Base-by-base conservation (phyloP, 2,797 vertebrate species). In the Merluccius polli region DNA sequence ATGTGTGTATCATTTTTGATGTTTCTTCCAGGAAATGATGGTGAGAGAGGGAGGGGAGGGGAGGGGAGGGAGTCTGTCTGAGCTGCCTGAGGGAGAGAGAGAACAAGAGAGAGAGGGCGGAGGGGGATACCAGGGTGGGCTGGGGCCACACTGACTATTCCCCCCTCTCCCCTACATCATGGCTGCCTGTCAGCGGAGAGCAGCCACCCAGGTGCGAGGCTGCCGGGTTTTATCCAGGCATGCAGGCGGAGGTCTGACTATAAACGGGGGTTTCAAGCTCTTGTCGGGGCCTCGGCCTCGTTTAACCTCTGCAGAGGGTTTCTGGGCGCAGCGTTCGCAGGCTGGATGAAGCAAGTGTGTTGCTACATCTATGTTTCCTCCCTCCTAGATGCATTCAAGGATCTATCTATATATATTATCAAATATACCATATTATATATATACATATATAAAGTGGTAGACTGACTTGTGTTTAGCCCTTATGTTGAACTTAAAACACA, bases 161-260 rank as follows among this genome's bases (percentile, higher is more conserved):
- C 86, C 85, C 38, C 6, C 21, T 81, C 78, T 90, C 82, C 82
- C 81, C 78, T 90, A 79, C 82, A 91, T 87, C 77, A 88, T 89
- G 87, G 85, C 65, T 18, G 73, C 52, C 86, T 85, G 84, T 88
- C 86, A 91, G 82, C 67, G 12, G 27, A 76, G 59, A 59, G 71
- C 69, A 68, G 52, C 71, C 67, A 35, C 76, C 48, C 71, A 65
- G 70, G 77, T 70, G 63, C 71, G 74, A 33, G 30, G 77, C 6
- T 70, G 27, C 27, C 65, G 29, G 29, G 65, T 63, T 18, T 63
- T 38, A 32, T n/a, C 48, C 75, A 82, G 70, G 81, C 78, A 83
- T 44, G 70, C 73, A 73, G 27, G 33, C 48, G 65, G 65, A 15
- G 65, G 65, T 16, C 65, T 15, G 48, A n/a, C 48, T 9, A 8